Evolutionary conservation across 2,113 vertebrate genomes (phyloP).

Genomic region (Erythrocercus mccallii): DNA sequence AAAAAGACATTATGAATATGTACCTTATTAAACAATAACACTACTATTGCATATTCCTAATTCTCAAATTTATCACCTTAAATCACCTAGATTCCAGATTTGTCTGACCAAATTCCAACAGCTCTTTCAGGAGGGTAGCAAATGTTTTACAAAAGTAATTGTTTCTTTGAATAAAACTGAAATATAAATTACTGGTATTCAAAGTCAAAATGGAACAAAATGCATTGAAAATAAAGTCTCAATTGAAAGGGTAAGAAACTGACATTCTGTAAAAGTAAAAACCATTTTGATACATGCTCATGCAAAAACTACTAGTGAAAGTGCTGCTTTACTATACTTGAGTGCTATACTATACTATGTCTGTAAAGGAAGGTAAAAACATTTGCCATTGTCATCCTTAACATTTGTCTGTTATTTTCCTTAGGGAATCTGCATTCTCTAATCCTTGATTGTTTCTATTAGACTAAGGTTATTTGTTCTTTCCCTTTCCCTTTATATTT

Average conservation of each 20-base stretch:
- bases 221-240: not conserved
- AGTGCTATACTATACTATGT: not conserved
- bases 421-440: not conserved
- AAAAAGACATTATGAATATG: not conserved
- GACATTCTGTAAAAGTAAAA: not conserved
- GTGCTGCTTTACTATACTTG: not conserved
- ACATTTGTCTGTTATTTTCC: not conserved
- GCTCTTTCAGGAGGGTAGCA: not conserved
- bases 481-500: not conserved
- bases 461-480: not conserved
- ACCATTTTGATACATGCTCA: not conserved
- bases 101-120: not conserved
- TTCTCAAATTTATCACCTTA: not conserved
- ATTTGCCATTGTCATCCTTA: not conserved
- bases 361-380: not conserved
- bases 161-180: not conserved
- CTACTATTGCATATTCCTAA: not conserved
- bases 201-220: not conserved
- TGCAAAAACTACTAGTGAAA: not conserved
- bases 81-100: not conserved
- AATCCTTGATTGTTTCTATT: not conserved
- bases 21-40: not conserved
- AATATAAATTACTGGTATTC: not conserved
- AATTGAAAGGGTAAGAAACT: not conserved
- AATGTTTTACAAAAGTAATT: not conserved